Evolutionary conservation across 2,797 vertebrate genomes (phyloP).

Genomic region (Sebastes taczanowskii): DNA sequence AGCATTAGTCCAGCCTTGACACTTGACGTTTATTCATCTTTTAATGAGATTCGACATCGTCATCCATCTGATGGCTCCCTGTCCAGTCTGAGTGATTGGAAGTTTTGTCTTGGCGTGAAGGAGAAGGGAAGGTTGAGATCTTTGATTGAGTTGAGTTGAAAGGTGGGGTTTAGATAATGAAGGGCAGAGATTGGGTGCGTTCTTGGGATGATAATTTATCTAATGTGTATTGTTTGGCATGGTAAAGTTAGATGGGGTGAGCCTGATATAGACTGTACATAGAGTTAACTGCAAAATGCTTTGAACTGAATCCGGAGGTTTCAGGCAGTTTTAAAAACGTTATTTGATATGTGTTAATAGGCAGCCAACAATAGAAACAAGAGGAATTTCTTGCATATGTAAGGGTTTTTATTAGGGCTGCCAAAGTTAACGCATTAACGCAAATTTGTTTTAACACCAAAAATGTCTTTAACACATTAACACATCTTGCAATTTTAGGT

Average conservation of each 20-base stretch:
- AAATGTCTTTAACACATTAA: too few relatives aligned
- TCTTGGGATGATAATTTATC: background rate
- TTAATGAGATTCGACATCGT: conserved; percentile 24
- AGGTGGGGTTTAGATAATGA: background rate
- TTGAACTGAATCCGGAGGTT: background rate
- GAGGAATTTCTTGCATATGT: background rate
- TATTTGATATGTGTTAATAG: background rate
- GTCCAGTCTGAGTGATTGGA: background rate
- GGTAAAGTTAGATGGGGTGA: background rate
- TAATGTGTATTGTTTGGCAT: background rate
- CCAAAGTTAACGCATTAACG: rapidly evolving
- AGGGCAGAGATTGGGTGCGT: background rate
- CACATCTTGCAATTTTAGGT: too few relatives aligned
- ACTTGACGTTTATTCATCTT: conserved; percentile 34
- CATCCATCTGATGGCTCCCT: background rate
- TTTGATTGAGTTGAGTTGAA: background rate
- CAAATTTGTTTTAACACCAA: too few relatives aligned
- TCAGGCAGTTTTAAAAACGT: background rate
- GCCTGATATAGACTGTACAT: conserved; percentile 15
- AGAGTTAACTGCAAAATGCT: background rate
- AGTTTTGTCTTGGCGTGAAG: background rate
- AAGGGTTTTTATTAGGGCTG: background rate
- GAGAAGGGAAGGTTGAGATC: background rate
- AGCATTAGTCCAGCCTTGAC: conserved; percentile 15
- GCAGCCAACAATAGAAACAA: background rate